Base-by-base conservation (phyloP, 2,113 vertebrate species). In the Oreochromis niloticus region DNA sequence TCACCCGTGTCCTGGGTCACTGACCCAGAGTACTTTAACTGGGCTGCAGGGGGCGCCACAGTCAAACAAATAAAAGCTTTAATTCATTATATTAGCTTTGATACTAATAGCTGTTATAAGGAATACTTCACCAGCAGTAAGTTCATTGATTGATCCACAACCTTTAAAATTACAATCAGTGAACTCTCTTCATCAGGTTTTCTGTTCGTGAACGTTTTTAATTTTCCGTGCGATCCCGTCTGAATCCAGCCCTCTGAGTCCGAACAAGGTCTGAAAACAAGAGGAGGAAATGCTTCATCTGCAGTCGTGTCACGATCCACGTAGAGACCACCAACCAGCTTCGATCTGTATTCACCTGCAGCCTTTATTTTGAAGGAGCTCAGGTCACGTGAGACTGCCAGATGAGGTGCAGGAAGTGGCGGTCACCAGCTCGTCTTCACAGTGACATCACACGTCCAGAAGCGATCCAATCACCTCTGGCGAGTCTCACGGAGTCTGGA, bases 81-180 rank as follows among this genome's bases (percentile, higher is more conserved):
- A 66, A 36, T 66, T 63, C 2, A 36, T 63, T 19, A 19, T 19
- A 19, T 36, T 7, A 36, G 17, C 6, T n/a, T 66, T 39, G 61
- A 39, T 1, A 66, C 61, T n/a, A 66, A 39, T 10, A 0, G 17
- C 34, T 39, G 34, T 0, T 66, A 7, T 39, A 2, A 39, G 34
- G 19, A 66, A 66, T 6, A 36, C 32, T 4, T n/a, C 32, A 63
- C 59, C 1, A 61, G 3, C 7, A 17, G 27, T 1, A 3, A 32
- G 4, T 4, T 61, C 1, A 61, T 0, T 30, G 27, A 59, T 9
- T 59, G 16, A 63, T 11, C 59, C 59, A 63, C 32, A 63, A 36
- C 59, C 59, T n/a, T 36, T 7, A 63, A 11, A 63, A 63, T 63
- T 19, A 36, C 59, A n/a, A 11, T n/a, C 32, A 63, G 6, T 36